phyloP scores from a whole-genome alignment of 2,888 invertebrate species.

The Shargacucullia verbasci region DNA sequence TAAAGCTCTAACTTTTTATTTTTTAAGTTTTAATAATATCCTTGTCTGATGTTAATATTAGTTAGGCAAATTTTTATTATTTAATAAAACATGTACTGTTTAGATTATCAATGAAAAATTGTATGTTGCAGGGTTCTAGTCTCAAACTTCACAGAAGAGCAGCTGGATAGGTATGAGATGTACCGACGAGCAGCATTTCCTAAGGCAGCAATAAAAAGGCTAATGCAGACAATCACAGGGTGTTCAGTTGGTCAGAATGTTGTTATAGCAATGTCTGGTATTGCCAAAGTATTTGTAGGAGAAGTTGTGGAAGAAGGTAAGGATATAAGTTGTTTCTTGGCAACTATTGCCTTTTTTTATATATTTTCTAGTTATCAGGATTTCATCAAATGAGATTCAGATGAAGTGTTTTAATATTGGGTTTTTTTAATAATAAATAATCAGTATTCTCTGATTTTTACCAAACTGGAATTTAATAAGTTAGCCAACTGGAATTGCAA shows the following conservation, averaged over 20 bases:
- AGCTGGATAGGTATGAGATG: constrained; percentile 99
- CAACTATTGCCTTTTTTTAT: no score
- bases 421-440: no score
- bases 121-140: constrained; percentile 94
- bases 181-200: constrained; percentile 99
- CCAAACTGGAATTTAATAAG: no score
- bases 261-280: constrained; percentile 99
- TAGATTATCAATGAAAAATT: background rate
- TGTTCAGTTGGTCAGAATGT: constrained; percentile 99
- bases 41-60: no score
- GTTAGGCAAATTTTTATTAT: no score
- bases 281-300: constrained; percentile 99
- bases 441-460: no score
- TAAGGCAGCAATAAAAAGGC: constrained; percentile 98
- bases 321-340: background rate
- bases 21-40: no score
- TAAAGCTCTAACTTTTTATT: no score
- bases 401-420: no score
- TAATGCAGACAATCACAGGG: constrained; percentile 99
- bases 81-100: background rate
- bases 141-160: constrained; percentile 99
- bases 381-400: no score
- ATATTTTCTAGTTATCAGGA: no score
- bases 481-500: no score
- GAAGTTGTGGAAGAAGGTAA: constrained; percentile 99